Evolutionary conservation across 92 coral and sea anemone genomes (phyloP), one percentile per base, ranked within the genome.

Genomic region (Porites divaricata): DNA sequence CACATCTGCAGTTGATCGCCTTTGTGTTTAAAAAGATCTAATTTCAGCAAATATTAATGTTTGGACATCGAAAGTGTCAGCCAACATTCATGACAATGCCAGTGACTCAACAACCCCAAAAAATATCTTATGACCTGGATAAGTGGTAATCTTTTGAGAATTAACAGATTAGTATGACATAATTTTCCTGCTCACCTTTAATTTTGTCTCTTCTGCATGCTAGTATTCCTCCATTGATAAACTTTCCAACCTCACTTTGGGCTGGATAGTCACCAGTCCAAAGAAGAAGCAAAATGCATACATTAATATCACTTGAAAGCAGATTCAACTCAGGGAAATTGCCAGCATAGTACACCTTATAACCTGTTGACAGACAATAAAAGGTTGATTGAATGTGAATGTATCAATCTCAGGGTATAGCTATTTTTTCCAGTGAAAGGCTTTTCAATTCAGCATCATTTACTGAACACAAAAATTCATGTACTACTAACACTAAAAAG

Each of bases 181-280:
- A 10, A 74, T 74, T 54, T 21, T 74, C 10, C 13, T 16, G 63
- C 25, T 78, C 82, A 80, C 93, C 93, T 89, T 78, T 57, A 12
- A 84, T 57, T 85, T 89, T 85, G 56, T 89, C 92, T 73, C 92
- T 85, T 56, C 92, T 78, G 26, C 92, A 89, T 9, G 92, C 69
- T 21, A 67, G 68, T 72, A 72, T 71, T 41, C 89, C 92, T 63
- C 92, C 63, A 13, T 85, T 85, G 73, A 89, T 85, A 35, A 89
- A 89, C 81, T 89, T 89, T 35, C 92, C 92, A 48, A 84, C 89
- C 79, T 89, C 86, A 69, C 89, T 78, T 41, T 89, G 90, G 21
- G 93, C 93, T 26, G 90, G 90, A 69, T 87, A 87, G 87, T 89
- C 93, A 51, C 93, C 91, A 6, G 91, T 88, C 91, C 87, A 88